Evolutionary conservation across 2,113 vertebrate genomes (phyloP).

Genomic region (Pterocles gutturalis): DNA sequence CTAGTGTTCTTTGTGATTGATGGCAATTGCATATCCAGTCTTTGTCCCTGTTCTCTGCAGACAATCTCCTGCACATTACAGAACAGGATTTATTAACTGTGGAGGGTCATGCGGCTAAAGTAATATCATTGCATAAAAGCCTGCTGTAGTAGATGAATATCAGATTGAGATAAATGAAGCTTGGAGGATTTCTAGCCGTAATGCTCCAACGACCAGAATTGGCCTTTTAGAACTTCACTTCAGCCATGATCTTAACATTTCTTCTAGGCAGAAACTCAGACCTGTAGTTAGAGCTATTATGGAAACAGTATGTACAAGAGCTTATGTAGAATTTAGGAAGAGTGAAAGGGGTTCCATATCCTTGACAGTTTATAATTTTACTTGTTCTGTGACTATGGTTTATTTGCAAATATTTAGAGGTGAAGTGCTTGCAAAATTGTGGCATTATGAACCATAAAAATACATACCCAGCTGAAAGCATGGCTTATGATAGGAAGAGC

Average conservation of each 20-base stretch:
- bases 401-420: background rate
- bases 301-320: background rate
- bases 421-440: background rate
- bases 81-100: constrained; percentile 13
- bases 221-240: background rate
- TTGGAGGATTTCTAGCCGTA: background rate
- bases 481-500: background rate
- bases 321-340: background rate
- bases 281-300: background rate
- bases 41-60: background rate
- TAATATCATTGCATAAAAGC: background rate
- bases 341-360: background rate
- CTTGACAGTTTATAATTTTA: background rate
- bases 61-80: background rate
- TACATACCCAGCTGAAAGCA: background rate
- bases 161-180: background rate
- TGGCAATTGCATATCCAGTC: background rate
- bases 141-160: background rate
- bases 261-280: background rate
- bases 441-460: background rate
- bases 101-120: background rate
- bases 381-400: background rate
- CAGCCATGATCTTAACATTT: background rate
- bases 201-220: background rate
- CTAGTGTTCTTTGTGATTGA: background rate